These are phyloP conservation scores for Gallinago jamesoni DNA, from an alignment of 2,113 vertebrate species.

Conservation along the genomic window DNA sequence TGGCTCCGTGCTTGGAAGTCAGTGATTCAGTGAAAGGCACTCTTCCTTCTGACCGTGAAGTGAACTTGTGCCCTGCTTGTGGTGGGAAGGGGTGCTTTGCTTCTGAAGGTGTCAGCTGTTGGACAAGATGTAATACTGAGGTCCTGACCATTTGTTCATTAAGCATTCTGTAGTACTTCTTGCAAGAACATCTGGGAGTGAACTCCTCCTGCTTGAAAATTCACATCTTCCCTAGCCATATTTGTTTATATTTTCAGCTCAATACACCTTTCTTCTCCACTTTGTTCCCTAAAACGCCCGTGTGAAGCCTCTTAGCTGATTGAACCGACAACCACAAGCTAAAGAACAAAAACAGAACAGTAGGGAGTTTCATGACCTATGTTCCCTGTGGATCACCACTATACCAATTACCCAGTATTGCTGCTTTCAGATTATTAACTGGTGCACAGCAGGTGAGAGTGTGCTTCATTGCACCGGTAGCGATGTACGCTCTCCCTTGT, in stretches of 20 bases:
- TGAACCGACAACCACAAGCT: neutral
- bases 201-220: neutral
- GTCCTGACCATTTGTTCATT: neutral
- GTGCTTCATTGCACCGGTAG: neutral
- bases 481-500: neutral
- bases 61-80: neutral
- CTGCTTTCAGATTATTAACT: neutral
- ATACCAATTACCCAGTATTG: neutral
- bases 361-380: neutral
- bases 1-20: neutral
- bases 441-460: neutral
- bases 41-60: neutral
- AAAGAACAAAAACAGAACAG: neutral
- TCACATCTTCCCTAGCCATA: neutral
- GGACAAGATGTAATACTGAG: neutral
- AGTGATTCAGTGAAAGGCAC: neutral
- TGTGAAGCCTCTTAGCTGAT: neutral
- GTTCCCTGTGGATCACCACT: neutral
- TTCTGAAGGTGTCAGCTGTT: neutral
- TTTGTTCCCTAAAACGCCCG: neutral
- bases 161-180: neutral
- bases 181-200: neutral
- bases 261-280: neutral
- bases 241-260: neutral
- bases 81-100: neutral